Evolutionary conservation across 2,888 invertebrate genomes (phyloP).

Genomic region (Tiliacea citrago): DNA sequence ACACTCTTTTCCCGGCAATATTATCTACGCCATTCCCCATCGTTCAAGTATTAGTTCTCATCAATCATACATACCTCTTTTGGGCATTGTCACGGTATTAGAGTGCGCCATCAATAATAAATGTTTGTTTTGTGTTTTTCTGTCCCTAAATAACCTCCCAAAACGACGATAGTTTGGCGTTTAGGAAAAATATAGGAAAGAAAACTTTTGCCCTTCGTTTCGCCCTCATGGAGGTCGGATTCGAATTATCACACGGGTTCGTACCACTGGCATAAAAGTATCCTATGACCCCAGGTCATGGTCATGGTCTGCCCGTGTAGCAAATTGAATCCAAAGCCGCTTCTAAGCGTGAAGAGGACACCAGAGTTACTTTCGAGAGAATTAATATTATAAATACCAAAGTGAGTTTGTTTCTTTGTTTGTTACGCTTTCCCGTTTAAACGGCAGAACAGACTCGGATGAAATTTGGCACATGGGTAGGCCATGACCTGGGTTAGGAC

Average conservation of each 20-base stretch:
- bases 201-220: not conserved
- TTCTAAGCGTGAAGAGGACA: too few relatives aligned
- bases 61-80: conserved; percentile 71
- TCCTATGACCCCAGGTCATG: not conserved
- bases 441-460: too few relatives aligned
- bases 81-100: conserved; percentile 61
- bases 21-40: conserved; percentile 63
- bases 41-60: conserved; percentile 59
- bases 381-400: too few relatives aligned
- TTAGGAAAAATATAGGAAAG: not conserved
- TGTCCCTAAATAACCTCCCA: not conserved
- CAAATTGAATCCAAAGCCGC: not conserved
- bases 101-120: conserved; percentile 66
- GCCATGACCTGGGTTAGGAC: too few relatives aligned
- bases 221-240: too few relatives aligned
- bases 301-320: not conserved
- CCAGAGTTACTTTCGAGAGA: too few relatives aligned
- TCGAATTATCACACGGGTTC: too few relatives aligned
- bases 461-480: too few relatives aligned
- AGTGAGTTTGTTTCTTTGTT: too few relatives aligned
- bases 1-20: conserved; percentile 31
- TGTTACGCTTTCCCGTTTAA: too few relatives aligned
- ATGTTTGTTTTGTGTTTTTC: conserved; percentile 30
- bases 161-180: not conserved
- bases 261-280: not conserved